Conservation (phyloP, 1,140 invertebrate genomes). For the Drosophila azteca region DNA sequence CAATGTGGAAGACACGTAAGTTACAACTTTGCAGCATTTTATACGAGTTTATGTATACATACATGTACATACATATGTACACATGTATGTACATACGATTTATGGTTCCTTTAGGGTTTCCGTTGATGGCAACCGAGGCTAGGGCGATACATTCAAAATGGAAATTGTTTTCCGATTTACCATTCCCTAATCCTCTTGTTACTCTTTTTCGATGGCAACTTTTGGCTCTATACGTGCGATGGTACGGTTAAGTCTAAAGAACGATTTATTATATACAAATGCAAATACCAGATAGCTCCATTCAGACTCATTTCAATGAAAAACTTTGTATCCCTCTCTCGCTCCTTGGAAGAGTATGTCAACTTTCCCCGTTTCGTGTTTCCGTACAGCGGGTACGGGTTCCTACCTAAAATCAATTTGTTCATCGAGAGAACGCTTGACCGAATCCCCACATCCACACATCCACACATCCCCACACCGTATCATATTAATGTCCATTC, state of each 20-base stretch:
- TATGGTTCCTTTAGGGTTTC: slow-evolving; percentile 39
- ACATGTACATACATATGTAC: background rate
- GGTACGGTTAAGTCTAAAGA: no score
- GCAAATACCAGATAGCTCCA: no score
- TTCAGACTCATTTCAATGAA: no score
- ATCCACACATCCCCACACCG: no score
- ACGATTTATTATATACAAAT: no score
- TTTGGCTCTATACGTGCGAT: no score
- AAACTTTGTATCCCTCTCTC: no score
- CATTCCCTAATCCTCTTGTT: slow-evolving; percentile 13
- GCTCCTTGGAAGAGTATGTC: slow-evolving; percentile 1
- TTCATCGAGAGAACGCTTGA: slow-evolving; percentile 9
- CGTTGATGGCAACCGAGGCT: slow-evolving; percentile 8
- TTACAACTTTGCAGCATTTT: slow-evolving; percentile 67
- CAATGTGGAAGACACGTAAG: slow-evolving; percentile 57
- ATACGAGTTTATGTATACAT: background rate
- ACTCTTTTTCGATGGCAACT: no score
- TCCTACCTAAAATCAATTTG: background rate
- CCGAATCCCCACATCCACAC: slow-evolving; percentile 9
- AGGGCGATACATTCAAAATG: slow-evolving; percentile 22
- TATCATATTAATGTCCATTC: slow-evolving; percentile 37
- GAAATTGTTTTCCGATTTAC: background rate
- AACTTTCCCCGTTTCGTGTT: background rate
- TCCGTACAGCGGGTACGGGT: no score
- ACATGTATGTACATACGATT: slow-evolving; percentile 17